These are phyloP conservation scores for Lordiphosa clarofinis DNA, from an alignment of 1,140 invertebrate species.

Conservation along the genomic window DNA sequence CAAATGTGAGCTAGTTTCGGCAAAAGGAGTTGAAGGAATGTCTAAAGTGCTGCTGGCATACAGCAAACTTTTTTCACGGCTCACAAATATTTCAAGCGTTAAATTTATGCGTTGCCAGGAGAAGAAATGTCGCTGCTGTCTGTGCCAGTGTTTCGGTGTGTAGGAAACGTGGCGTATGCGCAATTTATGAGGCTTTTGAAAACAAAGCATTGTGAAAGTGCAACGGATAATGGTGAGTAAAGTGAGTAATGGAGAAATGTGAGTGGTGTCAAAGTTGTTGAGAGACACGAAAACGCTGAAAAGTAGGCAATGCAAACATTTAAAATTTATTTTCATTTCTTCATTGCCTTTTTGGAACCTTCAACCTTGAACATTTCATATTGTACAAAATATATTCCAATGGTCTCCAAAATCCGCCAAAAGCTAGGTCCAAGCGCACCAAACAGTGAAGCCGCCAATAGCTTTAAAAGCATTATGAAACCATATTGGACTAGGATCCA, in stretches of 20 bases:
- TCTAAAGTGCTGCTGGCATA: slow-evolving; percentile 49
- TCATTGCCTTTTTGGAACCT: too few species aligned
- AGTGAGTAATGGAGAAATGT: slow-evolving; percentile 33
- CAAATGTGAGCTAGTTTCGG: not conserved
- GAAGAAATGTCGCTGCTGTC: slow-evolving; percentile 20
- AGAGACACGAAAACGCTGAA: too few species aligned
- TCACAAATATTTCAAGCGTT: slow-evolving; percentile 66
- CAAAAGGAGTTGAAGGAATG: slow-evolving; percentile 10
- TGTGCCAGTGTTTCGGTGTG: slow-evolving; percentile 1
- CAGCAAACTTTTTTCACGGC: slow-evolving; percentile 44
- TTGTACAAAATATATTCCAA: too few species aligned
- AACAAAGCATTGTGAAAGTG: slow-evolving; percentile 57
- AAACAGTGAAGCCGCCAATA: too few species aligned
- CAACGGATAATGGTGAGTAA: slow-evolving; percentile 19
- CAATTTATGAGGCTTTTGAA: slow-evolving; percentile 67
- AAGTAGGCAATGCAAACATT: too few species aligned
- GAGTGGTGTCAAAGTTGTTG: slow-evolving; percentile 8
- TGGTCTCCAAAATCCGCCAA: too few species aligned
- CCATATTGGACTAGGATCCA: too few species aligned
- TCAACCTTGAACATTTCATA: too few species aligned
- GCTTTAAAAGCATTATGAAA: too few species aligned
- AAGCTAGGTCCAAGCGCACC: too few species aligned
- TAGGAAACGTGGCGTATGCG: slow-evolving; percentile 62
- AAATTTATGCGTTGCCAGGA: slow-evolving; percentile 61
- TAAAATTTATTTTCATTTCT: too few species aligned